These are phyloP conservation scores for Triplophysa yarkandensis DNA, from an alignment of 2,797 vertebrate species.

Conservation along the genomic window DNA sequence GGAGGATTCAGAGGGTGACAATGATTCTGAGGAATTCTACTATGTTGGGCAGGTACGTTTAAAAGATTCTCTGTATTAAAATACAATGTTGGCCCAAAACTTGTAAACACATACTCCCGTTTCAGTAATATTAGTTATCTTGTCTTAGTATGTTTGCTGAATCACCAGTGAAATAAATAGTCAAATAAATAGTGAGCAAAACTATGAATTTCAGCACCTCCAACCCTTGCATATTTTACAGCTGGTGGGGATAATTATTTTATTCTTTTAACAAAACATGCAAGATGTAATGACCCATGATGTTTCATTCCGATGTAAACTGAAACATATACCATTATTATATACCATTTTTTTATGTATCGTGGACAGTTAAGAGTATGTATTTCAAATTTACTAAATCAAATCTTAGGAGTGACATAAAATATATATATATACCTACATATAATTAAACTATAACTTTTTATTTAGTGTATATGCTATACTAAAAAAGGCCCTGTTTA, in stretches of 20 bases:
- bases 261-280: no score
- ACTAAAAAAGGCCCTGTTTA: neutral
- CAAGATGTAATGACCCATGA: no score
- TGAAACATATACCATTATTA: no score
- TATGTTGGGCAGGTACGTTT: slow-evolving; percentile 85
- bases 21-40: slow-evolving; percentile 91
- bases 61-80: neutral
- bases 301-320: no score
- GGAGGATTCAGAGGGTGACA: slow-evolving; percentile 90
- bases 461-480: no score
- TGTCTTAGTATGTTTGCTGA: neutral
- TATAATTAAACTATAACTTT: no score
- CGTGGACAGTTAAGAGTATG: no score
- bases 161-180: neutral
- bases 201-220: neutral
- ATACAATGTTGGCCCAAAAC: neutral
- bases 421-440: no score
- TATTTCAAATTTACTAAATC: no score
- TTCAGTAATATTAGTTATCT: neutral
- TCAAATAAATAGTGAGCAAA: neutral
- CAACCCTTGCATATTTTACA: neutral
- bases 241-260: no score
- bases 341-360: no score
- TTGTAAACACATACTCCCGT: neutral
- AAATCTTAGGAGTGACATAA: no score